Evolutionary conservation across 1,140 invertebrate genomes (phyloP), one percentile per base, ranked within the genome.

Genomic region (Cardiocondyla obscurior): DNA sequence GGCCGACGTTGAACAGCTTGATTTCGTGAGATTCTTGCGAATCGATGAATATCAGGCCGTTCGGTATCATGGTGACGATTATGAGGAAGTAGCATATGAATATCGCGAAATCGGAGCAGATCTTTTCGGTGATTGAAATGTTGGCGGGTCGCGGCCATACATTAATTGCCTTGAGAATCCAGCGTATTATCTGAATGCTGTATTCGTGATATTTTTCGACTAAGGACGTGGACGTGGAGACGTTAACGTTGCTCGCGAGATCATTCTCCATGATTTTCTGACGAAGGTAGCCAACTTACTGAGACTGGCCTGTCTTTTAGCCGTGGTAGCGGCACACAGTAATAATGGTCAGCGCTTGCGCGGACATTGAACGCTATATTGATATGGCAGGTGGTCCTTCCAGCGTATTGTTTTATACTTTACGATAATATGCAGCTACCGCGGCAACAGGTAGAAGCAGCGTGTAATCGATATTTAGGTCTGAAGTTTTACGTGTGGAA

Each of bases 281-380:
- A 58, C 3, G 42, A 51, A 36, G 30, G 22, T 39, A 22, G 39
- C 3, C 4, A 10, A 30, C 33, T 22, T 19, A 82, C 65, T 82
- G 55, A 19, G 8, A 19, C 10, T n/a, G n/a, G n/a, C n/a, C n/a
- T 22, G n/a, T 30, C n/a, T 0, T 8, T 60, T 51, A 16, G 16
- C 12, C 36, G 30, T 2, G 3, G 5, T 4, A n/a, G n/a, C n/a
- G n/a, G n/a, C n/a, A 22, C 8, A 33, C 55, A 51, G 28, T 53
- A 49, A 44, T 51, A 77, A 77, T 3, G 19, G 14, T 77, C 33
- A 65, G 46, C 74, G 74, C 44, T 42, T 77, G 74, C 60, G 74
- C 74, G 22, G 44, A 36, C 8, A 77, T 39, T 67, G 60, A 36
- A 51, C 30, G n/a, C 1, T 3, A 36, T 14, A 25, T n/a, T 46